Conservation (phyloP, 2,888 invertebrate genomes). For the Embidobia sp. region DNA sequence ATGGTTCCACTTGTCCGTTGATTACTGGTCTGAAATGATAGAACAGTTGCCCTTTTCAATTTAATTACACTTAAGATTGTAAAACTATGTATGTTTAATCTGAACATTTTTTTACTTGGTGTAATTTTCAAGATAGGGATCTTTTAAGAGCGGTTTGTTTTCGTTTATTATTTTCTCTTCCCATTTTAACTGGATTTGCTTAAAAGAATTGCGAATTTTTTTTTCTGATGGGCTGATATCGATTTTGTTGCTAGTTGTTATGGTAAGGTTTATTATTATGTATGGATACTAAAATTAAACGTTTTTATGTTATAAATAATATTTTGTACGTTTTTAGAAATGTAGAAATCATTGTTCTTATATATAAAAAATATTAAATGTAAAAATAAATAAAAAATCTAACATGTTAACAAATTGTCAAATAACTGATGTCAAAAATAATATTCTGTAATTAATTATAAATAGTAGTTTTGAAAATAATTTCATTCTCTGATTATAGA, state of each 20-base stretch:
- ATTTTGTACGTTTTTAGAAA: no score
- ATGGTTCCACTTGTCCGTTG: conserved; percentile 90
- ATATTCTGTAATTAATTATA: no score
- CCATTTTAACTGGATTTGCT: conserved; percentile 86
- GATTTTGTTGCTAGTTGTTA: conserved; percentile 77
- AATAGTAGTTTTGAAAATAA: no score
- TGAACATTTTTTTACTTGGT: conserved; percentile 83
- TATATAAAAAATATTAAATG: conserved; percentile 84
- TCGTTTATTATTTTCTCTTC: conserved; percentile 85
- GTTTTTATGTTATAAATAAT: background rate
- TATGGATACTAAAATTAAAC: conserved; percentile 84
- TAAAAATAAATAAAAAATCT: no score
- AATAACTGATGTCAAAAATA: no score
- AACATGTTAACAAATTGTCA: no score
- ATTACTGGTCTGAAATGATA: conserved; percentile 85
- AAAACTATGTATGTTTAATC: background rate
- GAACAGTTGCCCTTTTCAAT: background rate
- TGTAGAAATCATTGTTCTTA: conserved; percentile 51
- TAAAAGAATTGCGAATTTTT: conserved; percentile 84
- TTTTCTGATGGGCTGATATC: conserved; percentile 85
- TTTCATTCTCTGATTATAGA: no score
- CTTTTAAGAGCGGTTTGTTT: conserved; percentile 88
- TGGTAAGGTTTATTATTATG: conserved; percentile 84
- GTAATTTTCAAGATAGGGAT: conserved; percentile 86
- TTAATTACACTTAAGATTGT: conserved; percentile 2